Conservation (phyloP, 2,888 invertebrate genomes). For the Leucophora obtusa region DNA sequence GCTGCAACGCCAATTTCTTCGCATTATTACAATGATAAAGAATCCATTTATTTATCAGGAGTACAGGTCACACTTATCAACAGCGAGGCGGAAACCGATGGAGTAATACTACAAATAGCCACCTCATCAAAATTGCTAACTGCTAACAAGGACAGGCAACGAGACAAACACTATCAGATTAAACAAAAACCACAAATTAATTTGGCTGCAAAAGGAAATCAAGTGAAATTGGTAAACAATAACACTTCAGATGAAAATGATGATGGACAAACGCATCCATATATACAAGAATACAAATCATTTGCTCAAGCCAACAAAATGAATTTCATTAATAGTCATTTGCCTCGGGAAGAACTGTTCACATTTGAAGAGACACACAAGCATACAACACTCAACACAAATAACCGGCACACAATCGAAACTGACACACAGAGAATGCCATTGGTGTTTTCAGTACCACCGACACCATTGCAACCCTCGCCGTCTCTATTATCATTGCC, state of each 20-base stretch:
- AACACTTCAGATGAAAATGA: conserved; percentile 4
- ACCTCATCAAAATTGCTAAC: neutral
- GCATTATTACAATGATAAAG: neutral
- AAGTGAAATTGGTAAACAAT: conserved; percentile 7
- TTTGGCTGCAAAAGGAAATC: neutral
- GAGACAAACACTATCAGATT: neutral
- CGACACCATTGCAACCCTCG: neutral
- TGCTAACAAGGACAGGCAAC: neutral
- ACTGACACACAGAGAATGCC: neutral
- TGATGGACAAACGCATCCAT: conserved; percentile 30
- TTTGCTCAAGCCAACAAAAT: conserved; percentile 50
- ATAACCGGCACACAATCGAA: neutral
- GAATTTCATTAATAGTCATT: conserved; percentile 7
- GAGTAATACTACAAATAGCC: neutral
- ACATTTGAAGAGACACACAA: conserved; percentile 28
- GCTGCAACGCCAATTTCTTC: neutral
- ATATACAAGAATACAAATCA: conserved; percentile 59
- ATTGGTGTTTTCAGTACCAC: neutral
- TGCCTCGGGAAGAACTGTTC: conserved; percentile 4
- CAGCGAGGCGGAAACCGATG: conserved; percentile 4
- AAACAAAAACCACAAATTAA: neutral
- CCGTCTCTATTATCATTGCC: neutral
- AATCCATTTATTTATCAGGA: too few relatives aligned
- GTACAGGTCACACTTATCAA: neutral
- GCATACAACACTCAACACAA: neutral